Base-by-base conservation (phyloP, 2,113 vertebrate species). In the Dinomys branickii region DNA sequence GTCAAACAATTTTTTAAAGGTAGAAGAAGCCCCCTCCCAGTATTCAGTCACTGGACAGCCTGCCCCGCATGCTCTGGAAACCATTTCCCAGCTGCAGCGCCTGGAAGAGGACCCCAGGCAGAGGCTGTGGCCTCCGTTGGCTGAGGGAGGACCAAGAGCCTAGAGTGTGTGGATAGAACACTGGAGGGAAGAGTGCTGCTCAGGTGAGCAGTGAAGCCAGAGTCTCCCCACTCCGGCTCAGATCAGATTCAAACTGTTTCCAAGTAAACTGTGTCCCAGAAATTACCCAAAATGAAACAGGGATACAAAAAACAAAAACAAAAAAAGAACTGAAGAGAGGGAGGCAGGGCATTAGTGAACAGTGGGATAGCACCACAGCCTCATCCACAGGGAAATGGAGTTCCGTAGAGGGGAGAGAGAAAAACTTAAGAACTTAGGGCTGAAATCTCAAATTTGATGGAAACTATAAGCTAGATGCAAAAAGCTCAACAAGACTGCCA, bases 341-440 rank as follows among this genome's bases (percentile, higher is more conserved):
- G 35, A 52, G 20, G 20, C 33, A 38, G 52, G 69, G 61, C 12
- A 5, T 38, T 3, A 17, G 5, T 24, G 22, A 50, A 56, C 3
- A n/a, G 30, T 30, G 13, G 44, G 65, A 30, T 7, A 14, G 12
- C 16, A 13, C 13, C 26, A 35, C 28, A 73, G 58, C 41, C 22
- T 12, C 8, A 61, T 8, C 2, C 2, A n/a, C 6, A 58, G 28
- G 38, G n/a, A 38, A 35, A 0, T 28, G 4, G 14, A 26, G 35
- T 20, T 28, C 73, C 59, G 22, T 24, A 73, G 88, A 67, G 47
- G 81, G 11, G 12, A 69, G 28, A 85, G 38, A 80, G 9, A 50
- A 63, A 71, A 11, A 11, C 1, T 56, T 41, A 13, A 59, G 50
- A 56, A 61, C 52, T 52, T 67, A 91, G 5, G 41, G 77, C 19